Evolutionary conservation across 2,113 vertebrate genomes (phyloP), one percentile per base, ranked within the genome.

Genomic region (Callipepla squamata): DNA sequence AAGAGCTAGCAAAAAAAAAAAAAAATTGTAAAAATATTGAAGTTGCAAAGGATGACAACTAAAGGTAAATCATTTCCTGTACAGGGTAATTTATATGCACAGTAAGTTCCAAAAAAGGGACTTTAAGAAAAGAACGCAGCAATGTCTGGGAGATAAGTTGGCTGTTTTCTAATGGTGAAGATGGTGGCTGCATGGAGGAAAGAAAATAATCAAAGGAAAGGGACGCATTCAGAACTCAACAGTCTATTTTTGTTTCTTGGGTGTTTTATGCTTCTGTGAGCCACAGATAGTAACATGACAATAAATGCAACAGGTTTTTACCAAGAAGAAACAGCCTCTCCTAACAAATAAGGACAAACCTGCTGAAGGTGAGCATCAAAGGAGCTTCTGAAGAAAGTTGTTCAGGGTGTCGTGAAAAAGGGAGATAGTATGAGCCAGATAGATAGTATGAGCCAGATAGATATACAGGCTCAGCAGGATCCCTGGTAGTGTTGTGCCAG

Each of bases 51-150:
- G 14, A 92, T 34, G 62, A 66, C 21, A 82, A 66, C 82, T 92
- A 82, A 75, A 94, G 45, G 80, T 79, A 89, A 95, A 89, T 84
- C 68, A 96, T 92, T 92, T 94, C 91, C 70, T 78, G 69, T 62
- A 85, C 11, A 40, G 50, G 15, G 66, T 81, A 78, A 96, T 92
- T 91, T 92, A 72, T 78, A 91, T 88, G 66, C 14, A 73, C 58
- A 93, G 10, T 66, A 82, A 82, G 32, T 73, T 93, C 70, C 80
- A 66, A 87, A 82, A 89, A 62, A 82, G 34, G 36, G 62, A 81
- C 53, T 69, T 87, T 66, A 70, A 89, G 48, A 26, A 85, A 91
- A 96, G 74, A 57, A 92, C 23, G 16, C 53, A 91, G 57, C 44
- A 58, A 36, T 21, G 8, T 73, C 90, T 68, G 32, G 36, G 62